Base-by-base conservation (phyloP, 2,113 vertebrate species). In the Hypanus sabinus region DNA sequence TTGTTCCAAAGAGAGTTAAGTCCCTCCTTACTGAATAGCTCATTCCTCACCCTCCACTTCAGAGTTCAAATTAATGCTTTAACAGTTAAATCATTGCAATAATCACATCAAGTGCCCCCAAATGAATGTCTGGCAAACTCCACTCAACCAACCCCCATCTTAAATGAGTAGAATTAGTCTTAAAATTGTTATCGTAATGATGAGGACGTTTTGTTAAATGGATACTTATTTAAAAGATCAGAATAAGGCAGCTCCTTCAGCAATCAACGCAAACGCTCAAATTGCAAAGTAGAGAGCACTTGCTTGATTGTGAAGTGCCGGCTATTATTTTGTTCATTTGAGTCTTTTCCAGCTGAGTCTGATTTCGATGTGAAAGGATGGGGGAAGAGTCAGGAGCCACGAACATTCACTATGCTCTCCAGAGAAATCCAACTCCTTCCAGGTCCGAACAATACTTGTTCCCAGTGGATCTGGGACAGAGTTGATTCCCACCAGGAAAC, bases 281-380 rank as follows among this genome's bases (percentile, higher is more conserved):
- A 97, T 98, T 98, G 98, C 97, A 97, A 96, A 97, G 97, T 97
- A 97, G 96, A 97, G 95, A 97, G 98, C 97, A 97, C 97, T 98
- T 98, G 97, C 97, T 98, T 99, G 98, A 99, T 99, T 99, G 98
- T 99, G 97, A 98, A 99, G 98, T 99, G 98, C 97, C 95, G 96
- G 97, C 98, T 97, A 99, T 98, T 99, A 99, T 97, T 97, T 97
- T 96, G 97, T 97, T 99, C 98, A 99, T 98, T 88, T 98, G 98
- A 97, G 97, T 97, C 97, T 96, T 97, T 97, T 97, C 96, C 96
- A 97, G 97, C 96, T 95, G 62, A 95, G 97, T 97, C 96, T 99
- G 98, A 98, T 98, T 98, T 90, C 98, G 97, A 95, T 96, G 96
- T 97, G 71, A 73, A 65, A 65, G 62, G 62, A 96, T 97, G 96